Base-by-base conservation (phyloP, 2,888 invertebrate species). In the Cinara cedri region DNA sequence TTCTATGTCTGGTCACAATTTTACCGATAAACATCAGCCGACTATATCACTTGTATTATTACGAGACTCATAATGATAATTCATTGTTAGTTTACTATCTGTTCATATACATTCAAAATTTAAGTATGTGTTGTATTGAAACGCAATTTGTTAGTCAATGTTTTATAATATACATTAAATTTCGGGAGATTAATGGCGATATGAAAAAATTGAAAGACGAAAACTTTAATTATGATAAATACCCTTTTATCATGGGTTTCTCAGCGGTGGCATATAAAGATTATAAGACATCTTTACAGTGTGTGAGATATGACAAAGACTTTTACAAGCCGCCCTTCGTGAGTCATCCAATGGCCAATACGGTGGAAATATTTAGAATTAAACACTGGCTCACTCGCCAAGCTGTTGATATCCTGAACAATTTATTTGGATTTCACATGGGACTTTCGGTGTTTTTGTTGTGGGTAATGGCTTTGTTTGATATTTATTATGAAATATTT, bases 401-500 rank as follows among this genome's bases (percentile, higher is more conserved):
- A n/a, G 44, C 76, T 14, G 26, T 57, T 10, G 55, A 49, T 3
- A 24, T 26, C 26, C 55, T 76, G 6, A 76, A 65, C 9, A 14
- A 70, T 13, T n/a, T 78, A 13, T 70, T 55, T 16, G 76, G 76
- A 4, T 11, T 66, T 6, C 76, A 76, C 6, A 46, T 76, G 65
- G 76, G 66, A 55, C 26, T 76, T 14, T 76, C 76, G 0, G 55
- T 76, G 26, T 46, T 66, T n/a, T 26, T 57, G 10, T 14, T 76
- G 2, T 81, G 72, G 54, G 24, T 81, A 11, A 74, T 81, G 78
- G 51, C 78, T 2, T 26, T 82, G 54, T 82, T 82, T 16, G 82
- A 82, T 49, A 62, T 82, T 14, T 82, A 82, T 49, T 78, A 81
- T n/a, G 82, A 81, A 46, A 49, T 82, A 26, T 81, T 34, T 34